phyloP scores from a whole-genome alignment of 1,140 invertebrate species.

The Camponotus pennsylvanicus region DNA sequence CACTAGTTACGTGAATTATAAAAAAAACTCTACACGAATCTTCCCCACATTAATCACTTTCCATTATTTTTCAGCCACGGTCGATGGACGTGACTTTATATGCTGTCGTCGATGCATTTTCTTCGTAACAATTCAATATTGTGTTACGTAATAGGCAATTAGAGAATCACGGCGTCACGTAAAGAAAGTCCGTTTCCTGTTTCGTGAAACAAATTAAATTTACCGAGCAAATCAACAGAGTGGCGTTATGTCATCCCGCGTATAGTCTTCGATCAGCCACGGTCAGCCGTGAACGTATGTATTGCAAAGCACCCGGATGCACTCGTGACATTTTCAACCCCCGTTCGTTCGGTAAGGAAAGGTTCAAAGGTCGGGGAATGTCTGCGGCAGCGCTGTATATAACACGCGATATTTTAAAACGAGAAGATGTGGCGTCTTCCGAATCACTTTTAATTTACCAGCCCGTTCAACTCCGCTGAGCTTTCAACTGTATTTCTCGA shows the following conservation, averaged over 20 bases:
- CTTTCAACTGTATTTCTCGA: slow-evolving; percentile 33
- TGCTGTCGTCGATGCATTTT: neutral
- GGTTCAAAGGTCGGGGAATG: slow-evolving; percentile 56
- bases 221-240: slow-evolving; percentile 45
- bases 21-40: neutral
- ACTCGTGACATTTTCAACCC: slow-evolving; percentile 68
- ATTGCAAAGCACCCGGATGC: slow-evolving; percentile 20
- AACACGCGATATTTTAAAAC: slow-evolving; percentile 50
- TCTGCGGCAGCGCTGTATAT: slow-evolving; percentile 9
- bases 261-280: slow-evolving; percentile 41
- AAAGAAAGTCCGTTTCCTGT: slow-evolving; percentile 20
- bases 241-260: slow-evolving; percentile 32
- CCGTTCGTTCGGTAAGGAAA: slow-evolving; percentile 33
- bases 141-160: slow-evolving; percentile 14
- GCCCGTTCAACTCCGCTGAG: slow-evolving; percentile 31
- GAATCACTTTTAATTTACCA: slow-evolving; percentile 40
- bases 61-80: neutral
- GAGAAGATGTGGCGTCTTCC: neutral
- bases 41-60: neutral
- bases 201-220: slow-evolving; percentile 39
- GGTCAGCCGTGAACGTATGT: slow-evolving; percentile 48
- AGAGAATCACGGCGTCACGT: neutral
- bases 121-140: neutral
- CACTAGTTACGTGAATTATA: neutral
- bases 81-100: neutral